Evolutionary conservation across 2,888 invertebrate species (phyloP).

Genomic region (Callimorpha dominula): DNA sequence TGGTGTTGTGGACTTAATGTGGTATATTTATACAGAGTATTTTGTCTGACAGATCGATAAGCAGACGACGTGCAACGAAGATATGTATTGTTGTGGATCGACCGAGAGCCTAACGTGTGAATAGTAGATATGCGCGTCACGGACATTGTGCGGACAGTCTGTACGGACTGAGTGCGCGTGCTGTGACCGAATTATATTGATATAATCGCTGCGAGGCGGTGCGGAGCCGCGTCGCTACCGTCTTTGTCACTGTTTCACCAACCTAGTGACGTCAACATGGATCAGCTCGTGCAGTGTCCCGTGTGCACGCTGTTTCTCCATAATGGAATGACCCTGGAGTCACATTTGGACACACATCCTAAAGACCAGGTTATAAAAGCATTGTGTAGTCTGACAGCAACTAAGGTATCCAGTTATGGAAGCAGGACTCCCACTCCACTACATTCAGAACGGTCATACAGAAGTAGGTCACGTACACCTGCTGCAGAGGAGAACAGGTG

Average conservation of each 20-base stretch:
- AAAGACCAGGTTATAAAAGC: constrained; percentile 96
- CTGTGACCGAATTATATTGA: constrained; percentile 62
- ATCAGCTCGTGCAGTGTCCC: constrained; percentile 89
- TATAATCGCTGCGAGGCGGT: constrained; percentile 47
- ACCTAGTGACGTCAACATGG: constrained; percentile 68
- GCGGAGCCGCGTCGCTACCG: constrained; percentile 36
- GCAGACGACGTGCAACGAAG: constrained; percentile 75
- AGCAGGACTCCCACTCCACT: constrained; percentile 78
- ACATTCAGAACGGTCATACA: constrained; percentile 76
- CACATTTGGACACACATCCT: constrained; percentile 94
- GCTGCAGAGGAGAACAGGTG: constrained; percentile 75
- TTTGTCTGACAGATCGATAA: constrained; percentile 85
- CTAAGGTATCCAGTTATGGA: constrained; percentile 75
- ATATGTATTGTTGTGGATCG: constrained; percentile 78
- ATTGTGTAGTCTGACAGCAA: constrained; percentile 83
- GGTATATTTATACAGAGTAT: constrained; percentile 73
- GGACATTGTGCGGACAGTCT: constrained; percentile 70
- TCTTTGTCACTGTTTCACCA: constrained; percentile 36
- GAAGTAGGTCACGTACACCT: constrained; percentile 77
- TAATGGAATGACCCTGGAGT: constrained; percentile 93
- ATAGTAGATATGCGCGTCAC: constrained; percentile 80
- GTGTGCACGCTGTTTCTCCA: constrained; percentile 94
- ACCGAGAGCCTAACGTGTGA: constrained; percentile 73
- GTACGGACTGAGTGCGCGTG: constrained; percentile 68
- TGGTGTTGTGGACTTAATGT: constrained; percentile 64